Conservation (phyloP, 2,797 vertebrate genomes). For the Labroides dimidiatus region DNA sequence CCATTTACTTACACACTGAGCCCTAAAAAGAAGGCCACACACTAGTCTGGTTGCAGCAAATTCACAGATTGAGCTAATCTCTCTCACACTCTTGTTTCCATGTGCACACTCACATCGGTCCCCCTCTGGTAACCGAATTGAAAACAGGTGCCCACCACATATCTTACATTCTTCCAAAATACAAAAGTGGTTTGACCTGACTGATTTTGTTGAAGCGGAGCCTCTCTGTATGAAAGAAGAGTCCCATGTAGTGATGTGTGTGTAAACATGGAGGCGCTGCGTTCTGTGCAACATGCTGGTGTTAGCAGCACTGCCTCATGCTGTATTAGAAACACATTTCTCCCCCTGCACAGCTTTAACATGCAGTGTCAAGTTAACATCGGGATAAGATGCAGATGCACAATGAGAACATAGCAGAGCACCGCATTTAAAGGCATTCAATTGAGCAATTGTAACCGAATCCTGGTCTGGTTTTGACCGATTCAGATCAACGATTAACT, state of each 20-base stretch:
- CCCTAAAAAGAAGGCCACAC: constrained; percentile 74
- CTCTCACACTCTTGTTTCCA: constrained; percentile 63
- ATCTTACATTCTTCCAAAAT: constrained; percentile 84
- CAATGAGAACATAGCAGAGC: constrained; percentile 54
- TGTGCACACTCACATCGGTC: constrained; percentile 46
- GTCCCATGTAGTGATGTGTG: constrained; percentile 70
- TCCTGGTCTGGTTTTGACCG: constrained; percentile 48
- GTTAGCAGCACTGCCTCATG: constrained; percentile 63
- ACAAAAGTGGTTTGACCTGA: constrained; percentile 86
- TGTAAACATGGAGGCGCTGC: constrained; percentile 82
- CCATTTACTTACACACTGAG: constrained; percentile 53
- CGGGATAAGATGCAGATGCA: constrained; percentile 62
- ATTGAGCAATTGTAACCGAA: constrained; percentile 47
- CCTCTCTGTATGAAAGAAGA: constrained; percentile 76
- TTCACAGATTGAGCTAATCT: constrained; percentile 72
- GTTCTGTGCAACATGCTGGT: constrained; percentile 77
- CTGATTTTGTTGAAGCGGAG: constrained; percentile 77
- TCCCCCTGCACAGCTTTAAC: constrained; percentile 63
- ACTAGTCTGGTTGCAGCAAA: constrained; percentile 75
- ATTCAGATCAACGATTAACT: constrained; percentile 53
- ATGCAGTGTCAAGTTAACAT: constrained; percentile 77
- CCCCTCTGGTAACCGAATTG: constrained; percentile 79
- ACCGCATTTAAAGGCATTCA: constrained; percentile 58
- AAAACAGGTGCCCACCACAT: constrained; percentile 88
- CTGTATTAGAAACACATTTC: constrained; percentile 85